Evolutionary conservation across 2,797 vertebrate genomes (phyloP), one percentile per base, ranked within the genome.

Genomic region (Orientallactaga sibirica): DNA sequence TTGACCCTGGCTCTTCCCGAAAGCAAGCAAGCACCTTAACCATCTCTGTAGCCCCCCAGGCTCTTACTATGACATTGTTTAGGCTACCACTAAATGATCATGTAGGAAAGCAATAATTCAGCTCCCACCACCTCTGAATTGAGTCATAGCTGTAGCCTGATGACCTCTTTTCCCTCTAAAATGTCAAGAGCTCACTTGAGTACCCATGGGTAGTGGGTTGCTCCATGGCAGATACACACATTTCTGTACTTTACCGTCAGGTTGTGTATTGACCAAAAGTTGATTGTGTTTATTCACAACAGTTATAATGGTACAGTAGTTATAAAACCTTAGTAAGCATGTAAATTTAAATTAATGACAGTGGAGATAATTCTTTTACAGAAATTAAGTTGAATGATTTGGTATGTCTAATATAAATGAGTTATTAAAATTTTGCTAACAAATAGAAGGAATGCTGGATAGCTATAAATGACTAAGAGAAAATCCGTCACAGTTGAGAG

Each of bases 321-420:
- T 71, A 55, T 68, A 76, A 92, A 83, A 94, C 22, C 33, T 75
- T 86, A 71, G 75, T 91, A 82, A 82, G 88, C 33, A 83, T 86
- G 64, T 86, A 93, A 91, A 73, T 66, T 95, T 86, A 93, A 91
- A 76, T 66, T 95, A 83, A 84, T 91, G 80, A 81, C 10, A 87
- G 1, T 90, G 80, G 90, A 87, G 15, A 85, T 7, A 80, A 82
- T 70, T 88, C 27, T 84, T 93, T 79, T 86, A 73, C 90, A 76
- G 94, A 96, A 94, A 80, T 94, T 93, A 76, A 81, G 43, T 86
- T 81, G 61, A 91, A 73, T 91, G 22, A 70, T 95, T 95, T 90
- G 24, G 29, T 15, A 80, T 61, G 20, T 84, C 55, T 92, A 67
- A 1, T 73, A 37, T 85, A 92, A 91, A 25, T 76, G 61, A 90